Evolutionary conservation across 1,140 invertebrate species (phyloP).

Genomic region (Frieseomelitta varia): DNA sequence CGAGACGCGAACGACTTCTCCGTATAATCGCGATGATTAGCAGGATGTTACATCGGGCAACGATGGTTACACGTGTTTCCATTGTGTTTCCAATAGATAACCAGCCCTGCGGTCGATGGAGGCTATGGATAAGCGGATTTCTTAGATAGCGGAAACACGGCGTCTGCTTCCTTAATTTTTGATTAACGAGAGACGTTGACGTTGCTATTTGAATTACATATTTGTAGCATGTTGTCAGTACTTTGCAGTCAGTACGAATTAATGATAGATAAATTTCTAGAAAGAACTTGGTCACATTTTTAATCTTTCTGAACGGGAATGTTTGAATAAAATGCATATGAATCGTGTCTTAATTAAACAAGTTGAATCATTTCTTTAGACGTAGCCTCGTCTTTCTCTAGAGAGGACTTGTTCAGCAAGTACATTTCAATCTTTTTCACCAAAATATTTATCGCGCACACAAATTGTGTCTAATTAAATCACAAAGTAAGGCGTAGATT

Average conservation of each 20-base stretch:
- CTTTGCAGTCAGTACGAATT: not conserved
- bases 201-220: not conserved
- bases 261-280: not conserved
- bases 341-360: no score
- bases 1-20: constrained; percentile 57
- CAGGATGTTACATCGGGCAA: not conserved
- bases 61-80: constrained; percentile 12
- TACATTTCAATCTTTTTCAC: no score
- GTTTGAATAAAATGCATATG: no score
- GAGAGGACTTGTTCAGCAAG: not conserved
- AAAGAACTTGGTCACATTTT: no score
- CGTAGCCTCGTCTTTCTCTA: no score
- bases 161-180: not conserved
- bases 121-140: constrained; percentile 1
- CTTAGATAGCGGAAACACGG: no score
- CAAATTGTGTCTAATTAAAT: not conserved
- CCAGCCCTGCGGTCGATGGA: not conserved
- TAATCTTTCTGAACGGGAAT: no score
- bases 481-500: no score
- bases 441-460: no score
- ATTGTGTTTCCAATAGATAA: constrained; percentile 13
- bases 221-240: not conserved
- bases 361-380: no score
- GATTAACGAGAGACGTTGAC: not conserved
- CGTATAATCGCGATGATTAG: constrained; percentile 60